Evolutionary conservation across 2,113 vertebrate genomes (phyloP), one percentile per base, ranked within the genome.

Genomic region (Romanogobio albipinnatus): DNA sequence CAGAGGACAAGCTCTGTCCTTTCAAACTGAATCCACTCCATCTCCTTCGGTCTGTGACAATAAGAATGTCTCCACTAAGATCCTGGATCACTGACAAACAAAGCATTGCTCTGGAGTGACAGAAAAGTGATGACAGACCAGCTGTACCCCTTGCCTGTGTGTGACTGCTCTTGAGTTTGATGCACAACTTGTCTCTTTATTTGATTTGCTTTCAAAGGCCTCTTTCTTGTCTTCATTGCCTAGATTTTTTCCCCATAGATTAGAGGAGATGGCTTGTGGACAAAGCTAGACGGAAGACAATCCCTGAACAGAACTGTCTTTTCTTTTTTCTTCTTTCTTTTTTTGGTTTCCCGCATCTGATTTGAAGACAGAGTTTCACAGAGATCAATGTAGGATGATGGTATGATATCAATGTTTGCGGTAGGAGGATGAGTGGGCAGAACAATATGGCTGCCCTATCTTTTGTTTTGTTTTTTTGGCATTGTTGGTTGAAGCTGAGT

Each of bases 321-420:
- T 64, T 64, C 43, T 45, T 45, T 45, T 45, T 45, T 39, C 6
- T 39, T 39, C 10, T 47, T 47, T 10, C 9, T 47, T 47, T 49
- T 49, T 13, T 33, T 64, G 5, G 61, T 33, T 6, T 64, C 29
- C 43, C n/a, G 43, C 71, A 49, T 49, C 29, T 36, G 9, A 33
- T 39, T 43, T 61, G 39, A 79, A 62, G 11, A 19, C 26, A 76
- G 26, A 24, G 53, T 62, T 79, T 62, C 22, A 79, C 59, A 19
- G 3, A 56, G 56, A 74, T 9, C 22, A 62, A 71, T 56, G 93
- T 92, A 87, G 90, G 90, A 66, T 2, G 68, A 47, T 84, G 90
- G 89, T 86, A 90, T 92, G 92, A 87, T 79, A 87, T 86, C 85
- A 86, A 76, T 93, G 86, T 87, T 77, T 70, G 84, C 22, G 22